Conservation (phyloP, 2,113 vertebrate species). For the Bambusicola thoracicus region DNA sequence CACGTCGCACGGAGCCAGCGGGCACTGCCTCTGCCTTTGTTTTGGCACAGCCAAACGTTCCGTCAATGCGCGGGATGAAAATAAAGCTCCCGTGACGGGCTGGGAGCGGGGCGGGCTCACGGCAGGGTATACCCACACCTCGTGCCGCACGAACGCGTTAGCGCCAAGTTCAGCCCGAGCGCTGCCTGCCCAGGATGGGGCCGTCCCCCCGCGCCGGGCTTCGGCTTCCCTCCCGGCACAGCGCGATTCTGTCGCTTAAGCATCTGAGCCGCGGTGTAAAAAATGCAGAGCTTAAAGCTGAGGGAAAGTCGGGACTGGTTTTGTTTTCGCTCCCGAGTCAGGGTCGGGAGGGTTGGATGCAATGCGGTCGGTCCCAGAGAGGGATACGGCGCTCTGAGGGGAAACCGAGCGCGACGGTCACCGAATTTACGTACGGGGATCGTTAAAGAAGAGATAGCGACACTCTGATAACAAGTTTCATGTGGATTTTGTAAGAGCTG, state of each 20-base stretch:
- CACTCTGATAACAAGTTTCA: not conserved
- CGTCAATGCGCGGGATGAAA: not conserved
- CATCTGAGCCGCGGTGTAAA: not conserved
- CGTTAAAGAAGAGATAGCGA: not conserved
- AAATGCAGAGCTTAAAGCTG: not conserved
- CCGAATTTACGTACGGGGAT: not conserved
- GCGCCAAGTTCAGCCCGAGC: not conserved
- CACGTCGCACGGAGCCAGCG: not conserved
- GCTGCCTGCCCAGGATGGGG: not conserved
- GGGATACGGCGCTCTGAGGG: not conserved
- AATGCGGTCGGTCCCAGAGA: not conserved
- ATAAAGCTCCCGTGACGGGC: not conserved
- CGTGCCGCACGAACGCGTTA: rapidly evolving
- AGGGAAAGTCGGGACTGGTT: not conserved
- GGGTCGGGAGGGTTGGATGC: not conserved
- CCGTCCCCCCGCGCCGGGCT: not conserved
- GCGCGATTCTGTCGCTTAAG: not conserved
- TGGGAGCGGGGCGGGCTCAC: rapidly evolving
- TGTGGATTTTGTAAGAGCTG: not conserved
- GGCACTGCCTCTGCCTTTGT: not conserved
- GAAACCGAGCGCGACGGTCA: not conserved
- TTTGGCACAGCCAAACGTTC: not conserved
- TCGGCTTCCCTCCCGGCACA: not conserved
- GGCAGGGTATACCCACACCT: not conserved
- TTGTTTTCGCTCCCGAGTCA: not conserved